Base-by-base conservation (phyloP, 1,140 invertebrate genomes). In the Druon quercuslanigerum region DNA sequence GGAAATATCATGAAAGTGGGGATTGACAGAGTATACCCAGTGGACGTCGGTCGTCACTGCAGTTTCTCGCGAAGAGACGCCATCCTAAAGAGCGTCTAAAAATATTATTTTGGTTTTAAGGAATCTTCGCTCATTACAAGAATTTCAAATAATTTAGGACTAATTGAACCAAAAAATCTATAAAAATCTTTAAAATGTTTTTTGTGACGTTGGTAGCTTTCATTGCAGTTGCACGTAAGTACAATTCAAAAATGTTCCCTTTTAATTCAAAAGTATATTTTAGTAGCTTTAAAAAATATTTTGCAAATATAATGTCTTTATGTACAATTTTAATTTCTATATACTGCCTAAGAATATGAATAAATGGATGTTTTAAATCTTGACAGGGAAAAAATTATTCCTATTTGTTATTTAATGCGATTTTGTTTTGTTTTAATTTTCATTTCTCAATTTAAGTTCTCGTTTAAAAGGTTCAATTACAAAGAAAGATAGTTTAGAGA, bases 21-120 rank as follows among this genome's bases (percentile, higher is more conserved):
- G 89, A 88, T 85, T 84, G 80, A 57, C 60, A 77, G 85, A 85
- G 88, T 90, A 90, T 90, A 90, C 87, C 81, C 84, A 74, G 82
- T 84, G 82, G 78, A 84, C 75, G 79, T 85, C 74, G 81, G 66
- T 80, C 76, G 72, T 78, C 71, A 79, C 80, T 86, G 84, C 88
- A 90, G 89, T 90, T 73, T 84, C 84, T 86, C 87, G 83, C 83
- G 84, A 86, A 79, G 71, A 83, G 81, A 82, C 83, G 76, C 56
- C 78, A 87, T 85, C 80, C 81, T 79, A 84, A 87, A 89, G 81
- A 88, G 80, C 71, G 72, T 76, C 77, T 80, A 82, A 85, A 87
- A 87, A 87, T 78, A 51, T 51, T 51, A 51, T 77, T 66, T 33
- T 33, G 5, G 25, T 33, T 33, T 33, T 33, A 33, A 33, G 25